Conservation (phyloP, 92 coral and sea anemone species). For the Palythoa caribaeorum region DNA sequence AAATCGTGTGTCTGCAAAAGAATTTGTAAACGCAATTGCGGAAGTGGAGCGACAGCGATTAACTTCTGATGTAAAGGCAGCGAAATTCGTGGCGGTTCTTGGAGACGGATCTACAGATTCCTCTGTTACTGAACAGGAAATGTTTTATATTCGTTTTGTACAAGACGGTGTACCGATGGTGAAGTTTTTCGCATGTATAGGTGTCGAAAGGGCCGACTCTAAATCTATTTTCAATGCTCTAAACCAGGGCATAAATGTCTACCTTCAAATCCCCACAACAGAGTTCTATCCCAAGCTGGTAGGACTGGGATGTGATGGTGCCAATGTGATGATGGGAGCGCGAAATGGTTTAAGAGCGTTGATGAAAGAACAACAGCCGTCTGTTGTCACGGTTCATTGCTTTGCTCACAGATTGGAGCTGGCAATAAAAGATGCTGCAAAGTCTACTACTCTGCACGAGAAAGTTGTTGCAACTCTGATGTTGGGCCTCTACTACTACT, state of each 20-base stretch:
- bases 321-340: background rate
- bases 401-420: background rate
- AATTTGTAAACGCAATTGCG: slow-evolving; percentile 36
- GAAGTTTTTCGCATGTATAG: background rate
- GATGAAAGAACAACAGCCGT: background rate
- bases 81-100: background rate
- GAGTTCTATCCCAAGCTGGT: background rate
- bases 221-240: background rate
- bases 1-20: slow-evolving; percentile 33
- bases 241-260: background rate
- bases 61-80: background rate
- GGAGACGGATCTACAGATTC: background rate
- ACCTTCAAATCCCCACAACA: background rate
- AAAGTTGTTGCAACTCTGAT: background rate
- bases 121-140: background rate
- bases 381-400: background rate
- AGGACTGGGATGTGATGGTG: background rate
- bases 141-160: background rate
- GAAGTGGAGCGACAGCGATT: slow-evolving; percentile 23
- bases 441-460: background rate
- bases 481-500: background rate
- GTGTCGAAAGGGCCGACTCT: background rate
- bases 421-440: background rate
- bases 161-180: background rate
- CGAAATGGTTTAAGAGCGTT: background rate